Evolutionary conservation across 2,888 invertebrate species (phyloP).

Genomic region (Biston betularia): DNA sequence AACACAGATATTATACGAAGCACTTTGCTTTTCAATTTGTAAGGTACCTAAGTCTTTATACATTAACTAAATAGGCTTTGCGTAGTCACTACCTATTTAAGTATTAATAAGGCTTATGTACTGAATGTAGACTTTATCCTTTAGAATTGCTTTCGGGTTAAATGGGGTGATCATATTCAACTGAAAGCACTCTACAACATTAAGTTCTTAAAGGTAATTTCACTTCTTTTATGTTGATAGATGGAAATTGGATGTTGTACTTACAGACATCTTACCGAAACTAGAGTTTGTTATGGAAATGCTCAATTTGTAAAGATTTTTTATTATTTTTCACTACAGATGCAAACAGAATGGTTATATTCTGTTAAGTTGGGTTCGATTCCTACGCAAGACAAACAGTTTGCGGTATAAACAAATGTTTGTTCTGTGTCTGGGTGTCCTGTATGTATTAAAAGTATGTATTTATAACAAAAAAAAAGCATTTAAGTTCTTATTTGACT

Average conservation of each 20-base stretch:
- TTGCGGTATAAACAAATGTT: too few species aligned
- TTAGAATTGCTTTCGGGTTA: constrained; percentile 23
- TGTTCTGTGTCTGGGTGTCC: too few species aligned
- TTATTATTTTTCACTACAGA: not conserved
- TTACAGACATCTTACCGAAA: not conserved
- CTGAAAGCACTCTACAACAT: constrained; percentile 17
- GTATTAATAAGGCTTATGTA: constrained; percentile 8
- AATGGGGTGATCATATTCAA: constrained; percentile 15
- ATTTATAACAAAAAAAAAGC: too few species aligned
- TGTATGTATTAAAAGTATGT: too few species aligned
- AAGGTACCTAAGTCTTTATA: not conserved
- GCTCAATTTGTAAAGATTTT: not conserved
- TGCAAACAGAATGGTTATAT: too few species aligned
- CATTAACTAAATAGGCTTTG: not conserved
- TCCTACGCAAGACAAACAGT: too few species aligned
- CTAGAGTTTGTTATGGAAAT: not conserved
- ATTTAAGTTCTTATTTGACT: too few species aligned
- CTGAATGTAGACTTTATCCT: constrained; percentile 8
- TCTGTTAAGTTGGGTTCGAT: too few species aligned
- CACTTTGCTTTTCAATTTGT: not conserved
- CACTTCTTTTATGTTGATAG: not conserved
- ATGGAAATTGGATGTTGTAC: not conserved
- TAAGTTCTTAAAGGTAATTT: not conserved
- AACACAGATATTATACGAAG: not conserved
- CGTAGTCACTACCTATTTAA: not conserved